These are phyloP conservation scores for Platysternon megacephalum DNA, from an alignment of 2,113 vertebrate species.

Conservation along the genomic window DNA sequence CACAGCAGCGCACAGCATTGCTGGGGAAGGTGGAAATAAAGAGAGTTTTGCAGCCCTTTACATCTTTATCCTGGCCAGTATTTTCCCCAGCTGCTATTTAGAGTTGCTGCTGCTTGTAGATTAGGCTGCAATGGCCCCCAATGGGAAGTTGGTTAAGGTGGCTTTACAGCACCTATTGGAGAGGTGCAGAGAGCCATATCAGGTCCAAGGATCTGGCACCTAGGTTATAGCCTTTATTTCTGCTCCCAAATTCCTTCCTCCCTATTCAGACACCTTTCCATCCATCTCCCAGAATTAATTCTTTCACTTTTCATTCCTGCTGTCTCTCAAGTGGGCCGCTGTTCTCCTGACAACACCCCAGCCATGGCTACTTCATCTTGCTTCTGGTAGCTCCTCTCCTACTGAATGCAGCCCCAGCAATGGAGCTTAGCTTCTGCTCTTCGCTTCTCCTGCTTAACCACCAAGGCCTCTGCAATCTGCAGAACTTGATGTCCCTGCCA, in stretches of 20 bases:
- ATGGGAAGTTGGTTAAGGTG: neutral
- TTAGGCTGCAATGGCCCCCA: neutral
- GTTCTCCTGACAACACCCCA: neutral
- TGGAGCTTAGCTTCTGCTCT: neutral
- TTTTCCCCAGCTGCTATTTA: neutral
- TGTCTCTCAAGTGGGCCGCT: neutral
- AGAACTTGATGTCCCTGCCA: neutral
- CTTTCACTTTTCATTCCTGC: neutral
- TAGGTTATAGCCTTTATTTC: neutral
- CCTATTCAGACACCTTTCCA: neutral
- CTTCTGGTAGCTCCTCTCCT: neutral
- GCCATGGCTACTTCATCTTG: fast-evolving
- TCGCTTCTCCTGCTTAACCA: neutral
- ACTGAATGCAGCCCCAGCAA: neutral
- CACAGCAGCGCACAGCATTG: neutral
- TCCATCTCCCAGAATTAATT: neutral
- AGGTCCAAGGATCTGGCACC: neutral
- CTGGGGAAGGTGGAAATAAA: neutral
- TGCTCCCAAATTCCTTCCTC: neutral
- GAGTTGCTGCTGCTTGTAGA: neutral
- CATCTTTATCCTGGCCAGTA: neutral
- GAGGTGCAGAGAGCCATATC: neutral
- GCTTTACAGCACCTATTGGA: fast-evolving
- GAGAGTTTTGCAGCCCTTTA: neutral
- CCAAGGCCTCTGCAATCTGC: neutral